Evolutionary conservation across 2,888 invertebrate genomes (phyloP).

Genomic region (Rhorus exstirpatorius): DNA sequence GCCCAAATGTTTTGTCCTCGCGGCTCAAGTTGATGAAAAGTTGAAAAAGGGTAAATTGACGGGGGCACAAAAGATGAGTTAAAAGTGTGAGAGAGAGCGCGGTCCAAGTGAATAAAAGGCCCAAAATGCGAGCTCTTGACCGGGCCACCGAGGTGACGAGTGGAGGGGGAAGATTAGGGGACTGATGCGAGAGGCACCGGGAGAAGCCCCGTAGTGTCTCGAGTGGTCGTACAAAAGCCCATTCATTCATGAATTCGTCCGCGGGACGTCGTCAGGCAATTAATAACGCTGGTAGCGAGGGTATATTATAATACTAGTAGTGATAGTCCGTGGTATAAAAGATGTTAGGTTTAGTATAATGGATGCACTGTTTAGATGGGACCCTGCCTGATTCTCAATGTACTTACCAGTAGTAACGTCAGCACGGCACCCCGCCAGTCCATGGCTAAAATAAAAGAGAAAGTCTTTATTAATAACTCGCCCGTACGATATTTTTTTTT

Average conservation of each 20-base stretch:
- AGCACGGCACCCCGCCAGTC: constrained; percentile 81
- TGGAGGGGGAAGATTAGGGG: neutral
- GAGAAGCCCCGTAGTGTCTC: constrained; percentile 23
- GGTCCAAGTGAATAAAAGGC: constrained; percentile 26
- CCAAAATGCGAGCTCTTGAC: constrained; percentile 32
- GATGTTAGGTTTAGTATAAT: constrained; percentile 34
- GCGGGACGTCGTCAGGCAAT: constrained; percentile 59
- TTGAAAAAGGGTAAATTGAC: constrained; percentile 25
- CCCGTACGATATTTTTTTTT: constrained; percentile 78
- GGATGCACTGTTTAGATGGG: constrained; percentile 42
- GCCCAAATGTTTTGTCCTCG: constrained; percentile 3
- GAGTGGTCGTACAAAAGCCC: constrained; percentile 37
- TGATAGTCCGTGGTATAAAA: neutral
- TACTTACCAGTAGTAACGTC: constrained; percentile 83
- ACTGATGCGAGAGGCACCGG: neutral
- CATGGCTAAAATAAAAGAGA: constrained; percentile 85
- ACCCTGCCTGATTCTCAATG: constrained; percentile 31
- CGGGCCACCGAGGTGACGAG: constrained; percentile 19
- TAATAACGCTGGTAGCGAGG: constrained; percentile 59
- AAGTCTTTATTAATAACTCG: constrained; percentile 84
- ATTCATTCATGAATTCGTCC: constrained; percentile 61
- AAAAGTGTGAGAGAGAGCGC: constrained; percentile 33
- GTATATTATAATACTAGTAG: neutral
- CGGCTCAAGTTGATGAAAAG: constrained; percentile 38
- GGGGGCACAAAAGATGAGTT: too few species aligned